Evolutionary conservation across 2,797 vertebrate species (phyloP), one percentile per base, ranked within the genome.

Genomic region (Peromyscus melanophrys): DNA sequence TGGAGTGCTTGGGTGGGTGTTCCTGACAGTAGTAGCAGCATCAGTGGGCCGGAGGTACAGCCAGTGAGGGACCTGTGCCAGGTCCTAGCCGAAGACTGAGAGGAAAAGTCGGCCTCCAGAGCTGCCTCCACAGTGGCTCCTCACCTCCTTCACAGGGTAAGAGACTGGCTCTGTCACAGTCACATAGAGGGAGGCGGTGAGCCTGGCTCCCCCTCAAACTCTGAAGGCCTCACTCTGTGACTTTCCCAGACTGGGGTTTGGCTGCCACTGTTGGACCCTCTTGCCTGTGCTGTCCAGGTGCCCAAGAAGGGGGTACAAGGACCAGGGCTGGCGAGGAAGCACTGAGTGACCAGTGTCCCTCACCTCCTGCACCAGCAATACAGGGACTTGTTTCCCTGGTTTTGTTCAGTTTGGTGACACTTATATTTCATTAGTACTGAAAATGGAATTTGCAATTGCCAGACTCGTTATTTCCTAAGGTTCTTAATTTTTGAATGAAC

Each of bases 401-500:
- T 71, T 31, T 73, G n/a, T 40, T 73, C 63, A 69, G 83, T 14
- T 69, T 86, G 63, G 31, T 86, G 34, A 86, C 63, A 67, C 29
- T 83, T 61, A 19, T 9, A 25, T 69, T 52, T 16, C 49, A 69
- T 69, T n/a, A 31, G 31, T 75, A 67, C n/a, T 55, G 61, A 80
- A 69, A 81, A 80, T 23, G 25, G 25, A 67, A 89, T 88, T 29
- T 61, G 63, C 69, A 94, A 77, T 85, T 25, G 4, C n/a, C 40
- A 94, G 73, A 46, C 65, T 75, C 90, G 29, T 73, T 94, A 40
- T 40, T 92, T 69, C 82, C 46, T 49, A 31, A 73, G 93, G 84
- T 75, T 85, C 75, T 88, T 78, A 96, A 65, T 40, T 94, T 96
- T 88, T 97, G 97, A 96, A 96, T 97, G 94, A 98, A 97, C 91